Evolutionary conservation across 2,888 invertebrate genomes (phyloP).

Genomic region (Zonitis immaculata): DNA sequence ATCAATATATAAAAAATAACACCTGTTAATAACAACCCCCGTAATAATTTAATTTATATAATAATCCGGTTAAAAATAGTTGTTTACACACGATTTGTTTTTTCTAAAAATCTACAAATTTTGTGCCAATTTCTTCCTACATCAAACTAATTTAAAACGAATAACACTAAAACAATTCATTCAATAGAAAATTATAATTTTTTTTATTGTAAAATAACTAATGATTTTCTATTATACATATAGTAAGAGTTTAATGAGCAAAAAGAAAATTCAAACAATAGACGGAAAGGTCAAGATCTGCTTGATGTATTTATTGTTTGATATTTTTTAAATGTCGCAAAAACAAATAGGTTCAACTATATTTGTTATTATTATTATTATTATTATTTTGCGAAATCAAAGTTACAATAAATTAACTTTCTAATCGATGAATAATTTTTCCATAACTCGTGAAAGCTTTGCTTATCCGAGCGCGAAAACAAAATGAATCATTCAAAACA

Average conservation of each 20-base stretch:
- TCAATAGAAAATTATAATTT: neutral
- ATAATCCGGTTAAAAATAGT: neutral
- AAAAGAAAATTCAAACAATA: neutral
- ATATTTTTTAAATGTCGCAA: neutral
- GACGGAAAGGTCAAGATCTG: neutral
- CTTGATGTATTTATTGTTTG: neutral
- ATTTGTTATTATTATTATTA: neutral
- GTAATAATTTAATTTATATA: neutral
- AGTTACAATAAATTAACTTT: neutral
- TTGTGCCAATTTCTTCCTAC: conserved; percentile 1
- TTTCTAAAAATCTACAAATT: neutral
- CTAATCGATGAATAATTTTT: neutral
- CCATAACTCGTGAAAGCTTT: neutral
- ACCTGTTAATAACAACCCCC: neutral
- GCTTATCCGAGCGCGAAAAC: neutral
- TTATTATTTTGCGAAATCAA: too few species aligned
- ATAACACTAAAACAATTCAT: neutral
- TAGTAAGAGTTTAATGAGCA: neutral
- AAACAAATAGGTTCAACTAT: too few species aligned
- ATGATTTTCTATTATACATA: too few species aligned
- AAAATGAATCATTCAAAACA: neutral
- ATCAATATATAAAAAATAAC: neutral
- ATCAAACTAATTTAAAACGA: too few species aligned
- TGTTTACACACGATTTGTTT: neutral
- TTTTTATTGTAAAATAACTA: neutral